phyloP scores from a whole-genome alignment of 2,797 vertebrate species.

The Somateria mollissima region DNA sequence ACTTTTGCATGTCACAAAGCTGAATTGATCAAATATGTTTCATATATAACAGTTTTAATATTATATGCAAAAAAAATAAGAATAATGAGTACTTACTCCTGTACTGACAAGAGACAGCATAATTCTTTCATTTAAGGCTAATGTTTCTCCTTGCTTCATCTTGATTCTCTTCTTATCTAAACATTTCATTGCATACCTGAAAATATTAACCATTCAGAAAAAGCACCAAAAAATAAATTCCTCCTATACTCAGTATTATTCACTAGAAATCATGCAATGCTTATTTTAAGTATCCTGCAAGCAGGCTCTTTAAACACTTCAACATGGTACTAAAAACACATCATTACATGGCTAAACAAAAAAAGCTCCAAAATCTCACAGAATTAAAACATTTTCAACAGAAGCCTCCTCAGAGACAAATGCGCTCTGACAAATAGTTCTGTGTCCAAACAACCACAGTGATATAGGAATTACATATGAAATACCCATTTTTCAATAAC shows the following conservation, averaged over 20 bases:
- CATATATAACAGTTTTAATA: background rate
- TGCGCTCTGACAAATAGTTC: background rate
- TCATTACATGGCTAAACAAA: background rate
- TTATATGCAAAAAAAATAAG: background rate
- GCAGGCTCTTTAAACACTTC: background rate
- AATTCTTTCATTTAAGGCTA: slow-evolving; percentile 96
- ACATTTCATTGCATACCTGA: slow-evolving; percentile 99
- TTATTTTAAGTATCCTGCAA: background rate
- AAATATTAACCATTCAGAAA: slow-evolving; percentile 9
- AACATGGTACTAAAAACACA: background rate
- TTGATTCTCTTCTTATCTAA: slow-evolving; percentile 99
- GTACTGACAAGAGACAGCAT: slow-evolving; percentile 98
- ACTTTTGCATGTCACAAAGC: background rate
- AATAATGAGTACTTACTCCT: slow-evolving; percentile 85
- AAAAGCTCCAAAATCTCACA: background rate
- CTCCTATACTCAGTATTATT: background rate
- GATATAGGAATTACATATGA: background rate
- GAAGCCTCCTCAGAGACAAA: background rate
- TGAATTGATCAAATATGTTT: background rate
- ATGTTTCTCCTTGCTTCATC: slow-evolving; percentile 98
- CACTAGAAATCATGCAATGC: background rate
- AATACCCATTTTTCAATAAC: background rate
- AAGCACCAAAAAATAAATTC: background rate
- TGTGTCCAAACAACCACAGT: background rate
- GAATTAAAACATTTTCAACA: background rate